Evolutionary conservation across 92 coral and sea anemone species (phyloP), one percentile per base, ranked within the genome.

Genomic region (Scolanthus callimorphus): DNA sequence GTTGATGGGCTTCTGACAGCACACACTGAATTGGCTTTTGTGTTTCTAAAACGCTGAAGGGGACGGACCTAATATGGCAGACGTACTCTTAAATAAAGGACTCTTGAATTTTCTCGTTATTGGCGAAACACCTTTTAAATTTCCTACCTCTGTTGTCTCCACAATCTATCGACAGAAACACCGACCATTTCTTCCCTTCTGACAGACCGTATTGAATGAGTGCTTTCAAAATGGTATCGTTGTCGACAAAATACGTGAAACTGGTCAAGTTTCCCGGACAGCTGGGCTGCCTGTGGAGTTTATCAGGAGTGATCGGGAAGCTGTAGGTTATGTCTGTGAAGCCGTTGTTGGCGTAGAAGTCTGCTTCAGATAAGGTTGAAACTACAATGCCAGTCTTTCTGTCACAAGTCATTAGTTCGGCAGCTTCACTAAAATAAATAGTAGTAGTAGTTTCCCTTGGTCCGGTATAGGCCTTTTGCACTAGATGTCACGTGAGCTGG

Each of bases 371-470:
- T 27, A 92, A 48, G 0, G 98, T 92, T 26, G 98, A 92, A 2
- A 92, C 98, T 20, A 86, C 95, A 27, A 92, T 62, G 49, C 85
- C 78, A 19, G 71, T 54, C 19, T 73, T 71, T 2, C 89, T 55
- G 4, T 89, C 86, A 57, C 55, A 82, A 6, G 98, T 92, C 98
- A 92, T 92, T 53, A 64, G 37, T n/a, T 68, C 28, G 0, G 84
- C 98, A 21, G 94, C 96, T 57, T 92, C 96, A 56, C 98, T 92
- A 19, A 2, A n/a, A n/a, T n/a, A n/a, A n/a, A n/a, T n/a, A n/a
- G n/a, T n/a, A n/a, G n/a, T n/a, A n/a, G n/a, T n/a, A n/a, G n/a
- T n/a, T n/a, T n/a, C n/a, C n/a, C n/a, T n/a, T n/a, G n/a, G n/a
- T n/a, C n/a, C n/a, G n/a, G n/a, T n/a, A n/a, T n/a, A n/a, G n/a